Evolutionary conservation across 30 jellyfish, hydroid and myxozoan genomes (phyloP).

Genomic region (Aurelia coerulea): DNA sequence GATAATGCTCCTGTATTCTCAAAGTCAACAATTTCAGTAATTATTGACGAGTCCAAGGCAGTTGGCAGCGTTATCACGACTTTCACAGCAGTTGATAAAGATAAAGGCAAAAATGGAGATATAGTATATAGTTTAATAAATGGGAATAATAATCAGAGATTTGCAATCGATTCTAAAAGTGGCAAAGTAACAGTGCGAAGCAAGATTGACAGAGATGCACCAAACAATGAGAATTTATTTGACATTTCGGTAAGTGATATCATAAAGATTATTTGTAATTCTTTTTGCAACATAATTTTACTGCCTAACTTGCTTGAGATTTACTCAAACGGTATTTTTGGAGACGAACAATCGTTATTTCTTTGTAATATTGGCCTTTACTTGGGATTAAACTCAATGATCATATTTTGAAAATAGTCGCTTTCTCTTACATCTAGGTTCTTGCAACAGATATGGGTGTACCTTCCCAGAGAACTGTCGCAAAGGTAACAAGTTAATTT

Average conservation of each 20-base stretch:
- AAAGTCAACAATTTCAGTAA: neutral
- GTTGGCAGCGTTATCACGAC: conserved; percentile 39
- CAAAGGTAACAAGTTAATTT: conserved; percentile 28
- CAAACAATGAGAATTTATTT: conserved; percentile 26
- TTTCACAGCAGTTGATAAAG: conserved; percentile 73
- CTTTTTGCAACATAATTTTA: too few relatives aligned
- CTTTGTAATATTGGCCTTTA: too few relatives aligned
- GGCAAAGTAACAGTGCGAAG: conserved; percentile 57
- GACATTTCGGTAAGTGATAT: conserved; percentile 23
- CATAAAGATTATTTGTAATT: neutral
- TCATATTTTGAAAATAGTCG: neutral
- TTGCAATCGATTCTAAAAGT: conserved; percentile 42
- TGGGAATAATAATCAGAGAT: conserved; percentile 52
- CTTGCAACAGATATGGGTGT: conserved; percentile 52
- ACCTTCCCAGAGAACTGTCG: conserved; percentile 53
- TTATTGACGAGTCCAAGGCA: conserved; percentile 27
- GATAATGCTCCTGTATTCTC: conserved; percentile 66
- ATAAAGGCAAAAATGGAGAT: conserved; percentile 67
- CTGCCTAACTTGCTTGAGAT: too few relatives aligned
- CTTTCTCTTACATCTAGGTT: conserved; percentile 5
- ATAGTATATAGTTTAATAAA: conserved; percentile 38
- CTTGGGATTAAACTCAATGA: too few relatives aligned
- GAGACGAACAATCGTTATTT: too few relatives aligned
- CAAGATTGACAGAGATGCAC: conserved; percentile 79
- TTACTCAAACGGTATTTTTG: too few relatives aligned